Evolutionary conservation across 2,797 vertebrate genomes (phyloP).

Genomic region (Sylvilagus floridanus): DNA sequence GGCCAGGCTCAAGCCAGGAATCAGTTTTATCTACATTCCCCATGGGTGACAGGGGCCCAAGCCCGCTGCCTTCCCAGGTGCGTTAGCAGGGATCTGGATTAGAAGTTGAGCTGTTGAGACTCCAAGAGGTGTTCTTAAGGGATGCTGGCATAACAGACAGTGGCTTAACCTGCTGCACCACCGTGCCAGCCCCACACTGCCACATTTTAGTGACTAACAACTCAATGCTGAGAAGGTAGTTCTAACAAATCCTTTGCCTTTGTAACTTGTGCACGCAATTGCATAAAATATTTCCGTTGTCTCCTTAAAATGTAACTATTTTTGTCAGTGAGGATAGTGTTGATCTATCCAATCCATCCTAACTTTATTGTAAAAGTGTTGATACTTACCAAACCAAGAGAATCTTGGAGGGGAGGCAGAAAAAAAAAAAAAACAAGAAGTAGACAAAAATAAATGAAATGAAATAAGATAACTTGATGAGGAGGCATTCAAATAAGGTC

Average conservation of each 20-base stretch:
- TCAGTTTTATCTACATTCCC: too few species aligned
- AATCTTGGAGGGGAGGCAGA: neutral
- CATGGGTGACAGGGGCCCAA: too few species aligned
- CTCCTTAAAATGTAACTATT: neutral
- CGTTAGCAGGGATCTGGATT: too few species aligned
- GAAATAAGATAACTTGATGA: neutral
- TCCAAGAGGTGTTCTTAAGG: too few species aligned
- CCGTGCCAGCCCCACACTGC: neutral
- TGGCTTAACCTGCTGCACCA: too few species aligned
- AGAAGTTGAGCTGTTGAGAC: too few species aligned
- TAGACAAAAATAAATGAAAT: neutral
- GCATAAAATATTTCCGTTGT: neutral
- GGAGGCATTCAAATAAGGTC: neutral
- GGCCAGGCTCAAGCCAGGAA: too few species aligned
- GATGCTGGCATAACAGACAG: too few species aligned
- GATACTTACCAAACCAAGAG: neutral
- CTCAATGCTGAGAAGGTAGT: neutral
- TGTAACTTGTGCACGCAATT: neutral
- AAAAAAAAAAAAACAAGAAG: neutral
- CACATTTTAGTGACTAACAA: neutral
- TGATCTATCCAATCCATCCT: neutral
- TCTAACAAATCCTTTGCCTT: neutral
- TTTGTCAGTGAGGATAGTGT: neutral
- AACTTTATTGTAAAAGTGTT: neutral
- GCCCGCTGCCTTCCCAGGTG: too few species aligned